A percentile compares a stretch with the other conserved stretches of the same genome.
Evolutionary conservation across 1,140 invertebrate species (phyloP).

Genomic region (Hesperophylax magnus): DNA sequence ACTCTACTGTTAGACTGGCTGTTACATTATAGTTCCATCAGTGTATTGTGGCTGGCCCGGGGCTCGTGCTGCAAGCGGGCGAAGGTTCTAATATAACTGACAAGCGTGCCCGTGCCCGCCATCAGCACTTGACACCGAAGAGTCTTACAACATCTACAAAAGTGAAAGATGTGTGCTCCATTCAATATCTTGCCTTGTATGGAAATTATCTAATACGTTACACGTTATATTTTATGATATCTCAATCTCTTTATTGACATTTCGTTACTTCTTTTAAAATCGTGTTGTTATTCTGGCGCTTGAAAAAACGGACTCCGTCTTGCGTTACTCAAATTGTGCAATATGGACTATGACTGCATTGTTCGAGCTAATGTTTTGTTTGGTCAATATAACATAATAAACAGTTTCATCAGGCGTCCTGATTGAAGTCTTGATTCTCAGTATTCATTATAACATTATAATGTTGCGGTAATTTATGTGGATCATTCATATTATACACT

Average conservation of each 20-base stretch:
- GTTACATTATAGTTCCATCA: slow-evolving; percentile 45
- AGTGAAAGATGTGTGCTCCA: slow-evolving; percentile 43
- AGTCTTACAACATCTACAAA: slow-evolving; percentile 42
- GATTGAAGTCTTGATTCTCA: no score
- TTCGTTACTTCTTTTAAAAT: slow-evolving; percentile 37
- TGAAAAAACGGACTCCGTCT: not conserved
- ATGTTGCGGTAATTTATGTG: no score
- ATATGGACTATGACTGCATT: not conserved
- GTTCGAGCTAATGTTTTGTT: not conserved
- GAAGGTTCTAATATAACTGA: not conserved
- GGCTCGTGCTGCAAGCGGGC: not conserved
- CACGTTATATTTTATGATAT: slow-evolving; percentile 26
- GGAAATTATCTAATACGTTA: slow-evolving; percentile 37
- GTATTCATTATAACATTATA: no score
- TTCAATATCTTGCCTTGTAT: slow-evolving; percentile 6
- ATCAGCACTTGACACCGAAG: slow-evolving; percentile 51
- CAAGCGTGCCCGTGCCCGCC: slow-evolving; percentile 39
- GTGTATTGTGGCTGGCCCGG: slow-evolving; percentile 15
- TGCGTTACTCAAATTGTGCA: not conserved
- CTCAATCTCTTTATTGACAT: slow-evolving; percentile 42
- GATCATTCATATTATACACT: no score
- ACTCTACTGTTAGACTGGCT: not conserved
- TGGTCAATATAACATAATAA: slow-evolving; percentile 2
- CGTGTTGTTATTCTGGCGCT: slow-evolving; percentile 4
- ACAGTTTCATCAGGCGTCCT: not conserved